A percentile compares a stretch with the other conserved stretches of the same genome.
Evolutionary conservation across 2,113 vertebrate genomes (phyloP).

Genomic region (Plectropomus leopardus): DNA sequence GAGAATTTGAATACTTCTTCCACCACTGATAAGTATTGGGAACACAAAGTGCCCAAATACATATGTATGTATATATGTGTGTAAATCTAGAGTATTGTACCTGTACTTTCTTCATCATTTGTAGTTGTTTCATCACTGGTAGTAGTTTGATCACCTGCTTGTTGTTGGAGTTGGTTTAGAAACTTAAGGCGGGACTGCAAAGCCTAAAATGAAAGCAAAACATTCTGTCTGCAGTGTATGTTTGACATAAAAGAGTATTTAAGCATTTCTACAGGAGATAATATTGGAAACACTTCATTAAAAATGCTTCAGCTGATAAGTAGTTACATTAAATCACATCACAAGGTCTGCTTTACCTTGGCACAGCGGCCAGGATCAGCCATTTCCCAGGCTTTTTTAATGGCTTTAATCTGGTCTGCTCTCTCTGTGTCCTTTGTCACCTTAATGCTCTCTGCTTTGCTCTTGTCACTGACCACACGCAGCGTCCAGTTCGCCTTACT

Average conservation of each 20-base stretch:
- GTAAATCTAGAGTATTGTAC: conserved; percentile 27
- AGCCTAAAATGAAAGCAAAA: conserved; percentile 80
- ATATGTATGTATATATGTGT: not conserved
- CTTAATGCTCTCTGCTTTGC: conserved; percentile 80
- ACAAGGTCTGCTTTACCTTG: conserved; percentile 84
- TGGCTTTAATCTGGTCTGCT: conserved; percentile 89
- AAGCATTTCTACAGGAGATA: not conserved
- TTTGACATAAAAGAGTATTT: not conserved
- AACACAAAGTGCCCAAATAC: not conserved
- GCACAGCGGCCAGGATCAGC: conserved; percentile 87
- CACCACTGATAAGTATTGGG: too few relatives aligned
- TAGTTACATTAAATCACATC: not conserved
- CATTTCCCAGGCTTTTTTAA: conserved; percentile 93
- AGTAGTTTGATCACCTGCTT: conserved; percentile 29
- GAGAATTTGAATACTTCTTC: too few relatives aligned
- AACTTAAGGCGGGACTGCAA: conserved; percentile 84
- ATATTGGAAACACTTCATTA: not conserved
- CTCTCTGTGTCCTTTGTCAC: conserved; percentile 89
- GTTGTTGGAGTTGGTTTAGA: conserved; percentile 73
- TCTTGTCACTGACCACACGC: conserved; percentile 86
- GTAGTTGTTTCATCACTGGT: conserved; percentile 7
- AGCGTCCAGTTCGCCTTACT: conserved; percentile 88
- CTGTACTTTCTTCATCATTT: conserved; percentile 42
- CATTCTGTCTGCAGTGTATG: not conserved
- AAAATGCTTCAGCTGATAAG: not conserved